A percentile compares a stretch with the other conserved stretches of the same genome.
Conservation (phyloP, 2,113 vertebrate genomes). For the Acrocephalus kingi region DNA sequence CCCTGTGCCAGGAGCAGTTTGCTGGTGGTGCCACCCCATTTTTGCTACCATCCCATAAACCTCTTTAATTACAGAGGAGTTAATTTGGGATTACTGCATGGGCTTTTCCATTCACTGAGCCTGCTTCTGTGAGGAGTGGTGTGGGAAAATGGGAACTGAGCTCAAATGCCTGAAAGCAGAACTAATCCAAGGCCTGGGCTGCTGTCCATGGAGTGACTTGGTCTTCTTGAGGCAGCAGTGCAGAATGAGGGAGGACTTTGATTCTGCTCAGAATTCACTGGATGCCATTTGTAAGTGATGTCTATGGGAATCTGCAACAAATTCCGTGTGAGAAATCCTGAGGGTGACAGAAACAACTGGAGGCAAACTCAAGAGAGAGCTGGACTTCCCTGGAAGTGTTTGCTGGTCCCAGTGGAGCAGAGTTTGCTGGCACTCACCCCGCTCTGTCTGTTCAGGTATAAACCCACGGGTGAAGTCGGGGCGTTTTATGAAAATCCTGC, state of each 20-base stretch:
- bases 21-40: neutral
- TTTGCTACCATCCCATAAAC: neutral
- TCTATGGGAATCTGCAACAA: neutral
- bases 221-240: neutral
- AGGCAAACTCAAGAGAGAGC: neutral
- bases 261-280: neutral
- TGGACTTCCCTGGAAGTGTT: neutral
- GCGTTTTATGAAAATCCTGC: slow-evolving; percentile 92
- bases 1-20: neutral
- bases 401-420: neutral
- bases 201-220: neutral
- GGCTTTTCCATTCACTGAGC: neutral
- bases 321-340: neutral
- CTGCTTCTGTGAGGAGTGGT: neutral
- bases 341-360: neutral
- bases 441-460: slow-evolving; percentile 89
- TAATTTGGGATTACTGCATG: neutral
- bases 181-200: neutral
- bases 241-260: neutral
- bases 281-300: neutral
- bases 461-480: slow-evolving; percentile 92
- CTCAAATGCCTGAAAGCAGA: neutral
- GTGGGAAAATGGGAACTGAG: neutral
- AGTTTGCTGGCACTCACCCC: slow-evolving; percentile 50
- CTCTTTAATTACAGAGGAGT: neutral